phyloP scores from a whole-genome alignment of 2,113 vertebrate genomes.

The Synodontis membranacea region DNA sequence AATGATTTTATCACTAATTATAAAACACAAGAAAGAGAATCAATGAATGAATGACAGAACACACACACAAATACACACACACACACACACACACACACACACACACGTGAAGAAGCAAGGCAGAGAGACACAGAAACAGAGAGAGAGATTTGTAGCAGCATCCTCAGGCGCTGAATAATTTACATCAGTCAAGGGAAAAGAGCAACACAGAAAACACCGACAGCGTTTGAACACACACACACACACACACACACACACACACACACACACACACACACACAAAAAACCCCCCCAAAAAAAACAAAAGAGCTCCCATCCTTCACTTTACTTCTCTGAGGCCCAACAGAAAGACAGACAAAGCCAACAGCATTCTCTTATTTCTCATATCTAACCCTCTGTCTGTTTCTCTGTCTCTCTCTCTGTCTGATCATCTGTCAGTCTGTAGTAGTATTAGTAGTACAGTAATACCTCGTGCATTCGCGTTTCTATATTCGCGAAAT shows the following conservation, averaged over 20 bases:
- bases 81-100: slow-evolving; percentile 38
- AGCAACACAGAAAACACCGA: slow-evolving; percentile 74
- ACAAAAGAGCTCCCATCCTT: slow-evolving; percentile 59
- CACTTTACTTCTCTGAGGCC: neutral
- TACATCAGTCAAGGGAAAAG: slow-evolving; percentile 70
- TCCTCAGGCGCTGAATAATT: slow-evolving; percentile 77
- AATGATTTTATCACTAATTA: slow-evolving; percentile 4
- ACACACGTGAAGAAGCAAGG: slow-evolving; percentile 41
- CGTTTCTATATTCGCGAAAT: too few relatives aligned
- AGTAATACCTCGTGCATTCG: too few relatives aligned
- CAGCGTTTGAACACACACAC: slow-evolving; percentile 67
- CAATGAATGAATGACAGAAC: neutral
- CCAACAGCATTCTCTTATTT: neutral
- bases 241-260: slow-evolving; percentile 16
- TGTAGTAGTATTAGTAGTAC: too few relatives aligned
- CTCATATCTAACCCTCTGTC: neutral
- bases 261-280: neutral
- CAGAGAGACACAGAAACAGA: slow-evolving; percentile 55
- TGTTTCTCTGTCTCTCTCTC: neutral
- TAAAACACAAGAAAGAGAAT: slow-evolving; percentile 1
- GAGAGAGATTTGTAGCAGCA: slow-evolving; percentile 57
- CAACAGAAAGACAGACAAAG: slow-evolving; percentile 7
- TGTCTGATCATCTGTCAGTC: too few relatives aligned
- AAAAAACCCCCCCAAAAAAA: too few relatives aligned
- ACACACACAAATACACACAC: neutral